Base-by-base conservation (phyloP, 2,888 invertebrate genomes). In the Agrochola lychnidis region DNA sequence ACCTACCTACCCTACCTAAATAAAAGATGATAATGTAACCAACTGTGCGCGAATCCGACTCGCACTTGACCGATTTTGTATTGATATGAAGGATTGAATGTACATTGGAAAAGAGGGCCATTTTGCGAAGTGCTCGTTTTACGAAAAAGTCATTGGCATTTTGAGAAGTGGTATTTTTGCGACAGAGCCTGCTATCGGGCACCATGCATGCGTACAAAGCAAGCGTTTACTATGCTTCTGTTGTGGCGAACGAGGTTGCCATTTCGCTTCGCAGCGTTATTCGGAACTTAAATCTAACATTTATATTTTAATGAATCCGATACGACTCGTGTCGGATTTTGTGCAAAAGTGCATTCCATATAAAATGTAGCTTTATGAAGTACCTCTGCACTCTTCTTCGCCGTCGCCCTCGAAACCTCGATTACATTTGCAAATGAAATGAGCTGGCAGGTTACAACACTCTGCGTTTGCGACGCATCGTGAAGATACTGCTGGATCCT, bases 351-450 rank as follows among this genome's bases (percentile, higher is more conserved):
- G 57, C 48, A 73, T 53, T 68, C 10, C 30, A 79, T 10, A n/a
- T 64, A 62, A 53, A 64, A 68, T 70, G 0, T 42, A 62, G 42
- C 25, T 48, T 30, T 53, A 25, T 68, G 56, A 85, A 79, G 40
- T 92, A 98, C 98, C 98, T 96, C 97, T 97, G 96, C 99, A 99
- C 92, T 98, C 97, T 89, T 98, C 98, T 97, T 99, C 99, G 61
- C 99, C 99, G 90, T 99, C 98, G 81, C 99, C 99, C 94, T 98
- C 98, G 91, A 98, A 99, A 76, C 99, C 99, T 79, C 98, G 97
- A 90, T 98, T 98, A 95, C 99, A 99, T 97, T 99, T 99, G 97
- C 99, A 99, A 89, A 99, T 98, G 95, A 99, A 99, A 97, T 99
- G 99, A 88, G 99, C 98, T 68, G 99, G 99, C 89, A 99, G 97